Conservation (phyloP, 2,113 vertebrate species). For the Sceloporus undulatus region DNA sequence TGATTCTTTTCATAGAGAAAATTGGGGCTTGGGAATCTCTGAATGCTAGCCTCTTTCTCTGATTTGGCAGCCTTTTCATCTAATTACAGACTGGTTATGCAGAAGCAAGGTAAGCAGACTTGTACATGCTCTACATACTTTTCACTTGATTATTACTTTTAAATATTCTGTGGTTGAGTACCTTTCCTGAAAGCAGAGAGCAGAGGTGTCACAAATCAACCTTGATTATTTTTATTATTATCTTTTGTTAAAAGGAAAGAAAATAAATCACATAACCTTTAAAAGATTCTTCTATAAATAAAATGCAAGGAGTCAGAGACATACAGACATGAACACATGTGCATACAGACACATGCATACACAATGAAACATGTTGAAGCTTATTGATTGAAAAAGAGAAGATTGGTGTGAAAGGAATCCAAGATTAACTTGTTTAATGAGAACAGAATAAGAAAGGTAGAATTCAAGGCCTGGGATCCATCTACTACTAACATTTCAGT, state of each 20-base stretch:
- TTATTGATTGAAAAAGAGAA: not conserved
- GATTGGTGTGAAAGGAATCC: not conserved
- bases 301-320: not conserved
- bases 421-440: not conserved
- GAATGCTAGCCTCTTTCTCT: no score
- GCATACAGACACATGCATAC: not conserved
- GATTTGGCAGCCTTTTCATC: not conserved
- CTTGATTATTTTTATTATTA: not conserved
- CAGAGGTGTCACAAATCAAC: not conserved
- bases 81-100: not conserved
- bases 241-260: not conserved
- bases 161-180: not conserved
- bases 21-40: no score
- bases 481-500: not conserved
- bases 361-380: not conserved
- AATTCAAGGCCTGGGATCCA: not conserved
- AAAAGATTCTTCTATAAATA: not conserved
- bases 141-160: not conserved
- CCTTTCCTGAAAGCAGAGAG: not conserved
- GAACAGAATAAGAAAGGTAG: not conserved
- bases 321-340: no score
- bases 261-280: not conserved
- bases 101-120: not conserved
- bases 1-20: no score
- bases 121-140: not conserved